Percentiles rank a stretch among this genome's conserved stretches.
Evolutionary conservation across 2,113 vertebrate species (phyloP).

Genomic region (Strix aluco): DNA sequence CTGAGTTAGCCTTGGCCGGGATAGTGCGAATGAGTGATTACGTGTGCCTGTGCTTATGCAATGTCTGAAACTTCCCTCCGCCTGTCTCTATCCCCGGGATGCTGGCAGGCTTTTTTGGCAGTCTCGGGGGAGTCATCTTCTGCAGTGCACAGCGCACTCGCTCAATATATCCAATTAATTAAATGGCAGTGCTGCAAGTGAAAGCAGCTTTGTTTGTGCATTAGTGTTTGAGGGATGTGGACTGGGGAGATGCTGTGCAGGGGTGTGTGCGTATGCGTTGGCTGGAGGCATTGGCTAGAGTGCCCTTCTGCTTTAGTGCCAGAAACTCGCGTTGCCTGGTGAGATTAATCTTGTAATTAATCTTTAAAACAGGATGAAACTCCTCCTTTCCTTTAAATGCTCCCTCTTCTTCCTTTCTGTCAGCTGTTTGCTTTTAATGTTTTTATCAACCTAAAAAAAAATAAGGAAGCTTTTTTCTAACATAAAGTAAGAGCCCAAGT

Average conservation of each 20-base stretch:
- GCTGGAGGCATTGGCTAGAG: not conserved
- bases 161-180: not conserved
- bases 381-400: not conserved
- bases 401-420: not conserved
- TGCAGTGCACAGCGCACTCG: rapidly evolving
- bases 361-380: not conserved
- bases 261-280: not conserved
- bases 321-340: not conserved
- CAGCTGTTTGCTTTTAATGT: not conserved
- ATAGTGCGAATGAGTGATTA: not conserved
- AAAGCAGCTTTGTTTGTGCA: not conserved
- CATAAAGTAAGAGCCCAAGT: not conserved
- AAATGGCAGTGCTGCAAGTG: not conserved
- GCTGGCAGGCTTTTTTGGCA: not conserved
- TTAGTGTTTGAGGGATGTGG: not conserved
- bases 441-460: not conserved
- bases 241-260: not conserved
- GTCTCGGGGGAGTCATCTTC: not conserved
- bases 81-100: not conserved
- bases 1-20: not conserved
- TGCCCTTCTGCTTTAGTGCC: not conserved
- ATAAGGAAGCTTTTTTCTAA: not conserved
- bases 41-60: constrained; percentile 24
- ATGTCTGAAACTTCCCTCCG: not conserved
- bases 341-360: not conserved